phyloP scores from a whole-genome alignment of 2,888 invertebrate species.

The Proisotoma minuta region DNA sequence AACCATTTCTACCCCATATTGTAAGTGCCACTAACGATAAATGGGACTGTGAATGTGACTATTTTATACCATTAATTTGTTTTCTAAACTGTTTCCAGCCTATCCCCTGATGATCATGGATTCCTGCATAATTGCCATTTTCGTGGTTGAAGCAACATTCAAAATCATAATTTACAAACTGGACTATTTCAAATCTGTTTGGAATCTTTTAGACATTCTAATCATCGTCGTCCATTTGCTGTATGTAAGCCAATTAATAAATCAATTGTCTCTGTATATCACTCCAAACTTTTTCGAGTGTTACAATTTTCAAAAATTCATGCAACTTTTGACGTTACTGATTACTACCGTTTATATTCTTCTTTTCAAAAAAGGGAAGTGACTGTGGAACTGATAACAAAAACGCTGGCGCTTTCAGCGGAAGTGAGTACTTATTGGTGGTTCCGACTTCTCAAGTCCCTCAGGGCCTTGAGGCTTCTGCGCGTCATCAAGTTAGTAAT shows the following conservation, averaged over 20 bases:
- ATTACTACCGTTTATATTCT: no score
- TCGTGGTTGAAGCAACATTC: slow-evolving; percentile 39
- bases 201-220: slow-evolving; percentile 39
- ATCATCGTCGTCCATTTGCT: slow-evolving; percentile 37
- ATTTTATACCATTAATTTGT: not conserved
- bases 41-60: no score
- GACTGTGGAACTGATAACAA: slow-evolving; percentile 28
- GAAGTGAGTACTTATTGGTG: slow-evolving; percentile 28
- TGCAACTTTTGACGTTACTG: no score
- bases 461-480: slow-evolving; percentile 37
- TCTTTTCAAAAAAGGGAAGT: slow-evolving; percentile 22
- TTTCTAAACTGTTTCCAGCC: slow-evolving; percentile 12
- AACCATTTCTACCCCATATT: slow-evolving; percentile 24
- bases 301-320: no score
- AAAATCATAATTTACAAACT: slow-evolving; percentile 40
- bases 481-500: slow-evolving; percentile 40
- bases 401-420: slow-evolving; percentile 31
- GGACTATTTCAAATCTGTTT: slow-evolving; percentile 38
- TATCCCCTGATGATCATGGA: slow-evolving; percentile 35
- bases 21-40: slow-evolving; percentile 16
- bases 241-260: slow-evolving; percentile 10
- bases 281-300: no score
- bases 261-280: no score
- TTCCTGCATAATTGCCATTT: slow-evolving; percentile 38
- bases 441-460: slow-evolving; percentile 37